Base-by-base conservation (phyloP, 1,140 invertebrate genomes). In the Euwallacea fornicatus region DNA sequence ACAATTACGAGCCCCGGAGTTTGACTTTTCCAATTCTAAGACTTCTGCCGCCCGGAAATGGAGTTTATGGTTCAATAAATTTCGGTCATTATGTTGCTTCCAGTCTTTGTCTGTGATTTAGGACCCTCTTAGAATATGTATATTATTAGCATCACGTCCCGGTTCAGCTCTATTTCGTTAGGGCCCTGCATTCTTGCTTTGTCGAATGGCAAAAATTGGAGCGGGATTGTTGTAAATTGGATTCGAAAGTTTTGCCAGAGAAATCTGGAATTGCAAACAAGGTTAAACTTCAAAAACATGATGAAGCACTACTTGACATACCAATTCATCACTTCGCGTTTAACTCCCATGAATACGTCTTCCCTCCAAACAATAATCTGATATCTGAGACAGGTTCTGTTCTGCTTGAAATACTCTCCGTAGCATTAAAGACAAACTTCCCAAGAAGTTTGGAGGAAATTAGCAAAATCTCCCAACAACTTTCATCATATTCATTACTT, bases 1-100 rank as follows among this genome's bases (percentile, higher is more conserved):
- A 55, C 16, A 54, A 66, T 55, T 66, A 58, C 65, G 65, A 42
- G 11, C 41, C 46, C 11, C 41, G 13, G 55, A 66, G 65, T 66
- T 66, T 66, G 65, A 66, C 65, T 66, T 66, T 66, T 66, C 65
- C 65, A 66, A 66, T 66, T 66, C 65, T 56, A 43, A 66, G 65
- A 66, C 55, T 47, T 43, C 65, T 44, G 13, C 41, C 54, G 55
- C 33, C 54, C 41, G 65, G 65, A 66, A 66, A 58, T 66, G 65
- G 55, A 66, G 53, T 66, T 66, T 66, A 66, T 58, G 65, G 53
- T 66, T 66, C 65, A 66, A 66, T 66, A 66, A 66, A 66, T 66
- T 66, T 66, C 41, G 65, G 65, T 66, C 65, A 66, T 66, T 66
- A 66, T 53, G 63, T 65, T 65, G 63, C 63, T 65, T 65, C 63